A percentile compares a stretch with the other conserved stretches of the same genome.
Conservation (phyloP, 2,113 vertebrate species). For the Zapus hudsonius region DNA sequence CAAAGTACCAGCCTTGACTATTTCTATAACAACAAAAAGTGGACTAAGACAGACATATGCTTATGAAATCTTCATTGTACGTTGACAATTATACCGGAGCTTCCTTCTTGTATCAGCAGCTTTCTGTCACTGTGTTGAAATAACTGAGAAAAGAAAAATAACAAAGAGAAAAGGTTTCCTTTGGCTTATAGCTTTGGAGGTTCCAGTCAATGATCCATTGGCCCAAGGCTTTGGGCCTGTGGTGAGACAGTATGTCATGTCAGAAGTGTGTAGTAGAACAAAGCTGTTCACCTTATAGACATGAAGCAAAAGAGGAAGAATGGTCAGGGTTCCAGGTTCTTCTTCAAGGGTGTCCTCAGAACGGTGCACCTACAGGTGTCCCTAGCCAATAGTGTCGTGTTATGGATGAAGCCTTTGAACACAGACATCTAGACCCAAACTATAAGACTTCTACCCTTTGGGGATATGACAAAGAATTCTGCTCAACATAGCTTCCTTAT, state of each 20-base stretch:
- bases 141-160: neutral
- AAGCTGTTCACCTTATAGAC: neutral
- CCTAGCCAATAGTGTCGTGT: too few species aligned
- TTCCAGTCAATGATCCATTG: neutral
- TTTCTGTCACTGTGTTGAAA: neutral
- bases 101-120: neutral
- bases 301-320: neutral
- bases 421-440: neutral
- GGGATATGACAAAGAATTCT: neutral
- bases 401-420: neutral
- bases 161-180: neutral
- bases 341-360: neutral
- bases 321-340: neutral
- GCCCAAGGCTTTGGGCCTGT: too few species aligned
- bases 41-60: neutral
- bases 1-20: neutral
- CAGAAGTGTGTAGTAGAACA: too few species aligned
- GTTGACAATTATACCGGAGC: neutral
- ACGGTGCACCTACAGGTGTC: too few species aligned
- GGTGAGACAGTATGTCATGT: neutral
- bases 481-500: neutral
- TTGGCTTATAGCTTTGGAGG: neutral
- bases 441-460: neutral
- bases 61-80: constrained; percentile 10
- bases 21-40: neutral